Evolutionary conservation across 2,113 vertebrate genomes (phyloP).

Genomic region (Crocuta crocuta): DNA sequence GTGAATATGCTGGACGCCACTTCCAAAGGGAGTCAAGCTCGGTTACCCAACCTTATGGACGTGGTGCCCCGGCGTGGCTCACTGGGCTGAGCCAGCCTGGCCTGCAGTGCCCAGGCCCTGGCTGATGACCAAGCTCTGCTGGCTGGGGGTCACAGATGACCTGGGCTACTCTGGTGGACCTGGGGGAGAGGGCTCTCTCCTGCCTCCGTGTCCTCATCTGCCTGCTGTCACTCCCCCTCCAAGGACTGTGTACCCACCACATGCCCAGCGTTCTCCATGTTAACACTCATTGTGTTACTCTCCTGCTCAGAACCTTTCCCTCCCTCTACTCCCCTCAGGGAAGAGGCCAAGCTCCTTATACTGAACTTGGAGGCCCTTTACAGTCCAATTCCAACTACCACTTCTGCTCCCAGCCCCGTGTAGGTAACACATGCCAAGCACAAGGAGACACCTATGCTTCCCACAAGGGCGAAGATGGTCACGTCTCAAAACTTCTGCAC

Average conservation of each 20-base stretch:
- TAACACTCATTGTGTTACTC: not conserved
- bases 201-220: not conserved
- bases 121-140: not conserved
- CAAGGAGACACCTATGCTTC: not conserved
- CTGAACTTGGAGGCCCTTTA: not conserved
- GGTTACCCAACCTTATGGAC: not conserved
- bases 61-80: fast-evolving
- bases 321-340: not conserved
- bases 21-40: slow-evolving; percentile 81
- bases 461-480: not conserved
- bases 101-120: not conserved
- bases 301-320: not conserved
- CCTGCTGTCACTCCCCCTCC: too few species aligned
- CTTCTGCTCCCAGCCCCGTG: not conserved
- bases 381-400: not conserved
- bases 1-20: slow-evolving; percentile 80
- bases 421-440: not conserved
- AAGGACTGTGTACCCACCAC: fast-evolving
- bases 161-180: not conserved
- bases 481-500: not conserved
- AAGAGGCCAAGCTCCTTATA: not conserved
- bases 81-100: not conserved
- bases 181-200: not conserved
- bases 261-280: not conserved
- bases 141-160: not conserved